Evolutionary conservation across 2,888 invertebrate genomes (phyloP), one percentile per base, ranked within the genome.

Genomic region (Drosophila mettleri): DNA sequence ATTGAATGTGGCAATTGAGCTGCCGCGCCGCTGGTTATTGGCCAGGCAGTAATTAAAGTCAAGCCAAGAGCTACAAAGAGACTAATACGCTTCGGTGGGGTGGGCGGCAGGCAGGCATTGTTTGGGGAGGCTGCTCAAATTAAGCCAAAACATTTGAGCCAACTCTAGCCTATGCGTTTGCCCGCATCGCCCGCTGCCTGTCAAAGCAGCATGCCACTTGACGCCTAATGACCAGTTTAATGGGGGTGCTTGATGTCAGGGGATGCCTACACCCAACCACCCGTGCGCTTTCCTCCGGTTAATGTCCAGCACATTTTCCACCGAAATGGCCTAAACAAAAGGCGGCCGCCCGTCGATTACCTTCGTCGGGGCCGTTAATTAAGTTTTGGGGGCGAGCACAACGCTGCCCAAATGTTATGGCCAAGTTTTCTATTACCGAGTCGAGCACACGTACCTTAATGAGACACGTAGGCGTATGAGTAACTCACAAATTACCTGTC

Each of bases 191-290:
- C 60, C 58, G 53, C 41, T 34, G 65, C 78, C 33, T 71, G 73
- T 72, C 63, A 69, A 70, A 58, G 63, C 73, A 81, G 72, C 69
- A 74, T 78, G 80, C 82, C 82, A 85, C 84, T 85, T 85, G 84
- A 82, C 82, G 86, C 84, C 78, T 86, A 86, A 86, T 85, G 85
- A 82, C 84, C 85, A 85, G 74, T 81, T 85, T 85, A 82, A 82
- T 82, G 69, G 75, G 67, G 65, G 33, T 38, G 36, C 53, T 33
- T 54, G 31, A 41, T 22, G 31, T 33, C 14, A 36, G 45, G 59
- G 59, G 59, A 41, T 41, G 38, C 14, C 31, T 33, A n/a, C 9
- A 4, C 4, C 16, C 2, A 20, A 3, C 14, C 31, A 0, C 8
- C n/a, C 31, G 5, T 22, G 9, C 24, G 16, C 18, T 31, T 38